These are phyloP conservation scores for Pantherophis guttatus DNA, from an alignment of 2,113 vertebrate genomes.

Conservation along the genomic window DNA sequence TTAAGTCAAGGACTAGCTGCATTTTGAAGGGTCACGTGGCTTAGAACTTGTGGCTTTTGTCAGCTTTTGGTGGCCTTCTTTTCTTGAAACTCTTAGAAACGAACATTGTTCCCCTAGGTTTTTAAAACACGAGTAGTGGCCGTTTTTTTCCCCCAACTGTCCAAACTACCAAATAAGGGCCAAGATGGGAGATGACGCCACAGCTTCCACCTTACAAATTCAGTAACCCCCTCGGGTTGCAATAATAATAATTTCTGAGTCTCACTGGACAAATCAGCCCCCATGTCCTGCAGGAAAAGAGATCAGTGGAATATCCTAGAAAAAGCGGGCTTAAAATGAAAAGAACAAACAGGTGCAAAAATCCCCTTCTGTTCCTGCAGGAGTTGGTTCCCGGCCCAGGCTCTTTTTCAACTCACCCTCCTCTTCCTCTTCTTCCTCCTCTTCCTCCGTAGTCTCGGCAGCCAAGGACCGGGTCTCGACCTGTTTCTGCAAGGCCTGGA, in stretches of 20 bases:
- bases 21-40: background rate
- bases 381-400: too few species aligned
- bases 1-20: too few species aligned
- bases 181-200: background rate
- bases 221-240: background rate
- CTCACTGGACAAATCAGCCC: background rate
- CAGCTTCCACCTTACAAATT: background rate
- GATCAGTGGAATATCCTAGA: background rate
- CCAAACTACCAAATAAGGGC: background rate
- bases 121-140: too few species aligned
- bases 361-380: background rate
- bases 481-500: constrained; percentile 97
- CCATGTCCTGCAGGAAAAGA: background rate
- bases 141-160: too few species aligned
- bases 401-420: constrained; percentile 70
- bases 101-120: background rate
- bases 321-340: background rate
- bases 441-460: constrained; percentile 91
- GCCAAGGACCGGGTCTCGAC: constrained; percentile 91
- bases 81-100: background rate
- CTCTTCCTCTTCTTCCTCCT: constrained; percentile 90
- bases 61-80: background rate
- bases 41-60: background rate
- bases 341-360: background rate
- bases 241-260: background rate